Evolutionary conservation across 35 echinoderm and acorn worm species (phyloP), one percentile per base, ranked within the genome.

Genomic region (Lytechinus pictus): DNA sequence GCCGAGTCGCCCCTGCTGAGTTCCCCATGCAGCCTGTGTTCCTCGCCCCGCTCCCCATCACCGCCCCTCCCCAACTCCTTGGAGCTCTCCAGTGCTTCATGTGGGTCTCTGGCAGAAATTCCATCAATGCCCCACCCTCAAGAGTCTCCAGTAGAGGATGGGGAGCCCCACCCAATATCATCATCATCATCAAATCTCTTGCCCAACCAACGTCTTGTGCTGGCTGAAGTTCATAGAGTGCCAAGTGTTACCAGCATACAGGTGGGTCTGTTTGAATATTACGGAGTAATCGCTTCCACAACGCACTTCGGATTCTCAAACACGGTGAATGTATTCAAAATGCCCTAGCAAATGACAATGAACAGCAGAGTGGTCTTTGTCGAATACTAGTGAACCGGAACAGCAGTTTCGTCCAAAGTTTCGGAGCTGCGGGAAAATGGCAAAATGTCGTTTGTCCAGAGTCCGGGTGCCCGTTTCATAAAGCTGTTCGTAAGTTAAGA

Each of bases 151-250:
- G 6, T 54, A 12, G 52, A 44, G 88, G 29, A 44, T 14, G 52
- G 10, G 28, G 55, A 93, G 53, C 13, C 10, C 11, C n/a, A 33
- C 14, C 55, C 92, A 9, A 9, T 27, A 27, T 27, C 44, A 88
- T 87, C 86, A 88, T 87, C 86, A 27, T 33, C 52, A 53, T 90
- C 88, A 90, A 6, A 13, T 57, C 54, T 93, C 92, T 93, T 93
- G 92, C 92, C 92, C 53, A 93, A 93, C 92, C 92, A 93, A 54
- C 92, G 57, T 93, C 92, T 93, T 54, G 92, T 93, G 53, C 51
- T 54, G 54, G 92, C 54, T 27, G 92, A 93, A 57, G 92, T 93
- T 11, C 92, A 93, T 27, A 33, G 92, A 54, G 92, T 93, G 52
- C 52, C 92, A 27, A 93, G 92, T 93, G 92, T 54, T 6, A 54